These are phyloP conservation scores for Catostylus mosaicus DNA, from an alignment of 30 jellyfish, hydroid and myxozoan species.

Conservation along the genomic window DNA sequence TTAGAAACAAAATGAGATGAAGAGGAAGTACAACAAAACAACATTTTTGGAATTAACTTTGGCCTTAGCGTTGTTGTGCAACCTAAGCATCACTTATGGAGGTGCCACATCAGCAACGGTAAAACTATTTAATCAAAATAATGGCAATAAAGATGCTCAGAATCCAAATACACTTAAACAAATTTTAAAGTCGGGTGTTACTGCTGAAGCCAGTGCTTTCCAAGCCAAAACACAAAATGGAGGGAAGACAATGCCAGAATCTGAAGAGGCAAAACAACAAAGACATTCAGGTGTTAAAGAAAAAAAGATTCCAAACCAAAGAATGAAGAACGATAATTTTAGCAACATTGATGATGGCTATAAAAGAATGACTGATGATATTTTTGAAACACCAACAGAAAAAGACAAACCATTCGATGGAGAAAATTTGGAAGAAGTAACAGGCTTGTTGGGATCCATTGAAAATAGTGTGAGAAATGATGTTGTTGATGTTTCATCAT, in stretches of 20 bases:
- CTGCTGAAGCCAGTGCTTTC: neutral
- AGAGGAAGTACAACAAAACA: neutral
- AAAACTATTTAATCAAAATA: neutral
- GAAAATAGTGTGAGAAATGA: constrained; percentile 62
- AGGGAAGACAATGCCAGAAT: neutral
- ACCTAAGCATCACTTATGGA: neutral
- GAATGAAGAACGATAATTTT: constrained; percentile 63
- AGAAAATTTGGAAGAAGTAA: neutral
- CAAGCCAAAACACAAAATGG: neutral
- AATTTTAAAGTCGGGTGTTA: neutral
- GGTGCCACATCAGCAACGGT: neutral
- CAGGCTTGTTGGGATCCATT: constrained; percentile 49
- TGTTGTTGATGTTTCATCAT: constrained; percentile 31
- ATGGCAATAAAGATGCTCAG: neutral
- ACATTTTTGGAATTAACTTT: neutral
- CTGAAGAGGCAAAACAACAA: constrained; percentile 3
- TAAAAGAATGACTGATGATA: neutral
- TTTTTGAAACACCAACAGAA: neutral
- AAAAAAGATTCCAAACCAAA: constrained; percentile 12
- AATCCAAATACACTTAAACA: neutral
- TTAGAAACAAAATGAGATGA: too few species aligned
- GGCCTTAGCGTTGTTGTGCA: neutral
- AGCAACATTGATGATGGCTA: constrained; percentile 58
- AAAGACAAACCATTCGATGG: neutral
- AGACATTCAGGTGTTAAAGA: neutral